Evolutionary conservation across 2,797 vertebrate species (phyloP).

Genomic region (Heteromormyrus szaboi): DNA sequence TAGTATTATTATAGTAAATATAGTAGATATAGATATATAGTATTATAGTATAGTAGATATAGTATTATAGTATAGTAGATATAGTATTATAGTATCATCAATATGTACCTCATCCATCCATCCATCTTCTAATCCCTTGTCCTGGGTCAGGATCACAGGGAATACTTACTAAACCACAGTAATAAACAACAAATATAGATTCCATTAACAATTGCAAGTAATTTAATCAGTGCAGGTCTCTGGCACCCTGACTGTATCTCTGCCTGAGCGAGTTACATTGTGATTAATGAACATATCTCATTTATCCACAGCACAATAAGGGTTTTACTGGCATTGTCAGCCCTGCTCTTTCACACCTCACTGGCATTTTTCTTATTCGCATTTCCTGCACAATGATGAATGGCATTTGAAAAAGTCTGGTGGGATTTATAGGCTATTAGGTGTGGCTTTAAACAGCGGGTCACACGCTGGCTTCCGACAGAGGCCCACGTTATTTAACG

Average conservation of each 20-base stretch:
- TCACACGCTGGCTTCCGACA: background rate
- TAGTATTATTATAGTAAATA: background rate
- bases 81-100: background rate
- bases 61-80: background rate
- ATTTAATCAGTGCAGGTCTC: background rate
- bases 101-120: background rate
- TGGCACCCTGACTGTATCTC: background rate
- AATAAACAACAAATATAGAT: slow-evolving; percentile 5
- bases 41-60: background rate
- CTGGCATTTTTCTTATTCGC: background rate
- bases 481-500: background rate
- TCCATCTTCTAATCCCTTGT: background rate
- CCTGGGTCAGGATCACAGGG: background rate
- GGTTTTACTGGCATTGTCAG: background rate
- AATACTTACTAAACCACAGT: background rate
- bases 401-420: background rate
- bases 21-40: background rate
- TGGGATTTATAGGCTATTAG: background rate
- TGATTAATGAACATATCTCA: background rate
- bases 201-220: background rate
- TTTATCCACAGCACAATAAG: background rate
- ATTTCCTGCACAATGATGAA: background rate
- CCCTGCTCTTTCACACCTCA: background rate
- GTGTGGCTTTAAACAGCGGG: background rate
- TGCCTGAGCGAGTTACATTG: background rate